A percentile compares a stretch with the other conserved stretches of the same genome.
Evolutionary conservation across 1,140 invertebrate genomes (phyloP).

Genomic region (Sinonovacula constricta): DNA sequence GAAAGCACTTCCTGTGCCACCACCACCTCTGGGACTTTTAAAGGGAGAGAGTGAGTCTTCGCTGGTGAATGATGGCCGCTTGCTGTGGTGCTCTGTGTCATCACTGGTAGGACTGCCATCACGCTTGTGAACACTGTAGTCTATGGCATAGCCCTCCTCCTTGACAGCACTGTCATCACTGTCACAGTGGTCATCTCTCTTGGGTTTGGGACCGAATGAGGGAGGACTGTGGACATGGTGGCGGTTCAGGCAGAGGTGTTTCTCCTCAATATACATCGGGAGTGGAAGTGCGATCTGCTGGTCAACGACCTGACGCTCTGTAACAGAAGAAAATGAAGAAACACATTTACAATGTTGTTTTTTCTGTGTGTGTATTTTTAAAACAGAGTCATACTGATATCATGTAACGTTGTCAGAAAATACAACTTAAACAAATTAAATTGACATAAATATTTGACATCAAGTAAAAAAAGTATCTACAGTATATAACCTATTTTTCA

Average conservation of each 20-base stretch:
- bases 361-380: too few species aligned
- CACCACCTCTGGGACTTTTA: constrained; percentile 50
- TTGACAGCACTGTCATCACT: constrained; percentile 53
- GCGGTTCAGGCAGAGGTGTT: constrained; percentile 44
- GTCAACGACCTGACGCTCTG: constrained; percentile 61
- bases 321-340: constrained; percentile 30
- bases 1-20: constrained; percentile 35
- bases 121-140: constrained; percentile 85
- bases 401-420: too few species aligned
- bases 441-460: too few species aligned
- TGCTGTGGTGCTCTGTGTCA: constrained; percentile 52
- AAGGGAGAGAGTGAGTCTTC: constrained; percentile 53
- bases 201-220: background rate
- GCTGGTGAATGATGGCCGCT: constrained; percentile 44
- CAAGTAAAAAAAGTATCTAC: too few species aligned
- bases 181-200: constrained; percentile 54
- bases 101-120: constrained; percentile 84
- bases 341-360: too few species aligned
- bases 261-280: constrained; percentile 50
- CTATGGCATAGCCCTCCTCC: constrained; percentile 64
- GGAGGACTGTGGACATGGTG: constrained; percentile 14
- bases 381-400: too few species aligned
- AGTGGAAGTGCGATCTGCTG: constrained; percentile 56
- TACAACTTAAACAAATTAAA: too few species aligned
- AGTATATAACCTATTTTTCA: too few species aligned